Evolutionary conservation across 2,113 vertebrate genomes (phyloP).

Genomic region (Piaya cayana): DNA sequence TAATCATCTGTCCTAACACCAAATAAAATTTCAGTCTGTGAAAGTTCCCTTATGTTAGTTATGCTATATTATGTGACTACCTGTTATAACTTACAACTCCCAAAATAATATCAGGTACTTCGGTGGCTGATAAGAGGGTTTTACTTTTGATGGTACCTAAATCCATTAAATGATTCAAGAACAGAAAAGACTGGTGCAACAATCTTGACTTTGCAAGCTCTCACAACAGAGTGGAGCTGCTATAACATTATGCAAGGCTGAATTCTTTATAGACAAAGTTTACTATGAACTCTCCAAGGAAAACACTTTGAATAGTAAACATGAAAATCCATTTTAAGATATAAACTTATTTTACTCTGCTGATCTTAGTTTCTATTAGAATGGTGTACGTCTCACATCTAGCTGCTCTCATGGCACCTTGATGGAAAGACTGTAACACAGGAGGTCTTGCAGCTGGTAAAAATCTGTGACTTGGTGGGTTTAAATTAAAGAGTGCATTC

Average conservation of each 20-base stretch:
- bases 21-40: neutral
- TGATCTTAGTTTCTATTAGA: neutral
- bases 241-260: neutral
- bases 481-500: neutral
- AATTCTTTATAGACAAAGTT: slow-evolving; percentile 19
- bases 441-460: neutral
- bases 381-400: rapidly evolving
- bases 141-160: neutral
- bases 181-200: neutral
- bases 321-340: slow-evolving; percentile 1
- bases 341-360: neutral
- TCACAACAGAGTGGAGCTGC: neutral
- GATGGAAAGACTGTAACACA: neutral
- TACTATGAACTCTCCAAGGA: neutral
- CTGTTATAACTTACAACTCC: neutral
- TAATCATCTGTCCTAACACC: neutral
- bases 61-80: neutral
- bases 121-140: neutral
- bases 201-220: neutral
- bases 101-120: neutral
- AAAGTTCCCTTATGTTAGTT: neutral
- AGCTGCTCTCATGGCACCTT: neutral
- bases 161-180: neutral
- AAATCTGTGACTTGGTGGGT: neutral
- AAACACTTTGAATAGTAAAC: slow-evolving; percentile 11